Base-by-base conservation (phyloP, 2,113 vertebrate genomes). In the Sinocyclocheilus anshuiensis region DNA sequence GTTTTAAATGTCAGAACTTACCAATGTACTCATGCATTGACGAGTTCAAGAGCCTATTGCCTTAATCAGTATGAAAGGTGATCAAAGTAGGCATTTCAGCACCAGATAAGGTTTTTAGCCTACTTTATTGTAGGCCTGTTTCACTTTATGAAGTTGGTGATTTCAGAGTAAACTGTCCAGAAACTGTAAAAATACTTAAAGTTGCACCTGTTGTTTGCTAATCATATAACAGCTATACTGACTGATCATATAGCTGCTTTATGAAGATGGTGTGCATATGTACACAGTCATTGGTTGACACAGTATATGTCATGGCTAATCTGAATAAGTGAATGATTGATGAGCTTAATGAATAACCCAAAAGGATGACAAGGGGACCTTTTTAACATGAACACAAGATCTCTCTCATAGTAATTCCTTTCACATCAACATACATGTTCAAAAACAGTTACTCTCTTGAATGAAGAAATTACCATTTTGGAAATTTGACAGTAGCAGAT, bases 331-430 rank as follows among this genome's bases (percentile, higher is more conserved):
- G 18, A 4, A 61, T 22, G 55, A 79, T 22, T 22, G 53, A 39
- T 24, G 5, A 61, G 77, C 55, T 80, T 80, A 80, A 80, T 80
- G 33, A 80, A 63, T 80, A 80, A 61, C 77, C n/a, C 11, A 61
- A 1, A 4, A 61, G 4, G 12, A 33, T 0, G 36, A 24, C 1
- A 24, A 2, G 55, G 55, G 20, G 20, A 42, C 20, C 6, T 36
- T 80, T 61, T 80, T 16, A 42, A 63, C 22, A 16, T 42, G 5
- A 80, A 61, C 22, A 39, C 33, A 24, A 80, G 11, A 61, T n/a
- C 20, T 22, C 18, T 59, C 18, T 59, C 53, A 59, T 39, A 10
- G 77, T 61, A 55, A 61, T 39, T 6, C 59, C 4, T 36, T 79
- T 11, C 77, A 39, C 22, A 13, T 79, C 76, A 39, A 33, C 26